Base-by-base conservation (phyloP, 2,888 invertebrate species). In the Villa cingulata region DNA sequence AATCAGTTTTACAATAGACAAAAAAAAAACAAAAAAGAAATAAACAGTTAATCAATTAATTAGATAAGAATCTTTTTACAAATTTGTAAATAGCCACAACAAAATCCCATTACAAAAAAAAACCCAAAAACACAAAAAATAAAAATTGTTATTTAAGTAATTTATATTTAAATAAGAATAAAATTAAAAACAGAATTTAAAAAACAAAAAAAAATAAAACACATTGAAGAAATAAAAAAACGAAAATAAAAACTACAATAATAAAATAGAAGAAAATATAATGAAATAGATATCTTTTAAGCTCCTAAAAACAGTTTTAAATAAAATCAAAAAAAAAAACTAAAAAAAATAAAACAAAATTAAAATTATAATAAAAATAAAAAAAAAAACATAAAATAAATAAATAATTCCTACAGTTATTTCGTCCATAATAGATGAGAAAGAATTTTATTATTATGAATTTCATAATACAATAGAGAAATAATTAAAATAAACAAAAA, bases 301-400 rank as follows among this genome's bases (percentile, higher is more conserved):
- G 50, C 47, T 43, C 50, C 49, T 49, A 52, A 52, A 53, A 54
- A 55, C 54, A 52, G 55, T 55, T 52, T n/a, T 47, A 37, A 45
- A 19, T 18, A n/a, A 44, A 23, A 23, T 23, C 4, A 23, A 23
- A 23, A 46, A 46, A 44, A 6, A 23, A 4, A 23, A 23, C 23
- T 23, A 23, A 42, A n/a, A n/a, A n/a, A n/a, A n/a, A n/a, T n/a
- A n/a, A n/a, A n/a, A n/a, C n/a, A n/a, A n/a, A n/a, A n/a, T n/a
- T n/a, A n/a, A n/a, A n/a, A n/a, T n/a, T n/a, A n/a, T n/a, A n/a
- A n/a, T n/a, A n/a, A n/a, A n/a, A n/a, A n/a, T n/a, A n/a, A n/a
- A n/a, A n/a, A n/a, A n/a, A n/a, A n/a, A n/a, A n/a, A n/a, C n/a
- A n/a, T n/a, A n/a, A n/a, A n/a, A n/a, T n/a, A n/a, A n/a, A n/a